Percentiles rank a stretch among this genome's conserved stretches.
Evolutionary conservation across 2,797 vertebrate species (phyloP).

Genomic region (Lateolabrax maculatus): DNA sequence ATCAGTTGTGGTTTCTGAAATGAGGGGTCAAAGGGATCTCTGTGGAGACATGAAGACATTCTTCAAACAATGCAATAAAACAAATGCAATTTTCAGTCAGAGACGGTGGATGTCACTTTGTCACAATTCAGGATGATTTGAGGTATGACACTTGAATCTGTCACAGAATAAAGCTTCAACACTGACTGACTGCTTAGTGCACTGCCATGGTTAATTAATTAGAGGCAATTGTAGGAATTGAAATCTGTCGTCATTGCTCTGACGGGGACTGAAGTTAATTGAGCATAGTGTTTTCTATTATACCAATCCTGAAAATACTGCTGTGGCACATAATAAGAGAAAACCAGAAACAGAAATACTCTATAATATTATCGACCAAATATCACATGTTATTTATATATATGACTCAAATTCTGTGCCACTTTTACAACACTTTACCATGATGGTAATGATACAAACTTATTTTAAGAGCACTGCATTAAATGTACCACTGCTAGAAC

Average conservation of each 20-base stretch:
- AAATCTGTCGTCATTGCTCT: not conserved
- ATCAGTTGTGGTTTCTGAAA: constrained; percentile 1
- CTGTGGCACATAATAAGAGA: not conserved
- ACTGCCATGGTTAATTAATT: constrained; percentile 30
- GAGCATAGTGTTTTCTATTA: not conserved
- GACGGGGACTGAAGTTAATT: constrained; percentile 9
- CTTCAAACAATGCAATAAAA: constrained; percentile 5
- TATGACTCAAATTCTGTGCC: not conserved
- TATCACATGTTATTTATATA: not conserved
- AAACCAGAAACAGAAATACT: not conserved
- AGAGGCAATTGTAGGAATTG: not conserved
- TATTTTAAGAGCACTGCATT: not conserved
- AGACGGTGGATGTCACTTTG: not conserved
- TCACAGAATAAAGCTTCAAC: constrained; percentile 8
- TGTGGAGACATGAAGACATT: not conserved
- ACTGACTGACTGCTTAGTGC: not conserved
- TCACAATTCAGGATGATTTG: not conserved
- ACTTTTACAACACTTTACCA: not conserved
- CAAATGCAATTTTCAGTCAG: not conserved
- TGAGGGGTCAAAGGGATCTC: not conserved
- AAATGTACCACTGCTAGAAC: not conserved
- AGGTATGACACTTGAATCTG: constrained; percentile 20
- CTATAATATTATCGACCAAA: not conserved
- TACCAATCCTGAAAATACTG: not conserved
- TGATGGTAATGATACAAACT: not conserved